Percentiles rank a stretch among this genome's conserved stretches.
These are phyloP conservation scores for Tetrao urogallus DNA, from an alignment of 2,113 vertebrate genomes.

Conservation along the genomic window DNA sequence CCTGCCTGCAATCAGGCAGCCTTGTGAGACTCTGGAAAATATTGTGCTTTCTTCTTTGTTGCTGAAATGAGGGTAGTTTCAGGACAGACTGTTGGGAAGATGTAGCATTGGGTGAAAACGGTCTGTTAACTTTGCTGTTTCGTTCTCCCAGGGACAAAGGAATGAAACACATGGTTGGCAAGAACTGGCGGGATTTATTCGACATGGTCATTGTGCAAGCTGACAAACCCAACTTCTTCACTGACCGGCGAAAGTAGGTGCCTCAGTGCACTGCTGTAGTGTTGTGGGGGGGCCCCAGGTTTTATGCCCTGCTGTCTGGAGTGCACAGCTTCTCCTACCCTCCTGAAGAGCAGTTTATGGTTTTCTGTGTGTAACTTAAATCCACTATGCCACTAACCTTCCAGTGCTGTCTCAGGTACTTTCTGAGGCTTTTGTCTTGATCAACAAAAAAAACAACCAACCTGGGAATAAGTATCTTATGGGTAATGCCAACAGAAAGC, in stretches of 20 bases:
- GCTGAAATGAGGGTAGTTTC: neutral
- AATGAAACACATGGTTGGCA: constrained; percentile 86
- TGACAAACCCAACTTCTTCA: constrained; percentile 85
- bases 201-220: constrained; percentile 86
- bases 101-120: neutral
- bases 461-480: neutral
- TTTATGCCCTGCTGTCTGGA: neutral
- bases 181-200: constrained; percentile 83
- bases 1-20: neutral
- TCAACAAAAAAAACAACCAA: neutral
- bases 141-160: constrained; percentile 78
- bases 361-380: neutral
- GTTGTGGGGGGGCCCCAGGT: neutral
- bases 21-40: neutral
- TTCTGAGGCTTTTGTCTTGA: neutral
- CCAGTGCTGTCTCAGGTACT: neutral
- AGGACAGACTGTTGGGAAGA: neutral
- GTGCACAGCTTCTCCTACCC: neutral
- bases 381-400: neutral
- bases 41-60: neutral
- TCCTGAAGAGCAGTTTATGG: neutral
- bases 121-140: neutral
- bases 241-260: constrained; percentile 81
- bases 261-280: neutral
- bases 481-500: neutral